A percentile compares a stretch with the other conserved stretches of the same genome.
Evolutionary conservation across 2,113 vertebrate genomes (phyloP).

Genomic region (Regulus satrapa): DNA sequence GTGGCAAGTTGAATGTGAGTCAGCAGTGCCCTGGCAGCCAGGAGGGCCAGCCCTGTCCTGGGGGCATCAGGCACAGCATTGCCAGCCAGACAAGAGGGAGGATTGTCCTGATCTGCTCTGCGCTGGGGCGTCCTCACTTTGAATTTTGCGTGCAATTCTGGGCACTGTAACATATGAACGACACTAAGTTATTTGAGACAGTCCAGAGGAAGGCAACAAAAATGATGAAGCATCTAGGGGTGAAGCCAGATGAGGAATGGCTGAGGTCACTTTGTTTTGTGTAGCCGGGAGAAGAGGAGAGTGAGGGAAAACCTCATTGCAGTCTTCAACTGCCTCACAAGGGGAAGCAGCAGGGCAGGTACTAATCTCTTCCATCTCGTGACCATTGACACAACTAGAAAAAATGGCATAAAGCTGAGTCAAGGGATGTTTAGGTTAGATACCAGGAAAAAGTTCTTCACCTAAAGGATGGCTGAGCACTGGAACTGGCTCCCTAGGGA

Average conservation of each 20-base stretch:
- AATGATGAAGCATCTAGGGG: background rate
- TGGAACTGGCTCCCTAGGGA: background rate
- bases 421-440: background rate
- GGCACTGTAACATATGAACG: background rate
- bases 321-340: background rate
- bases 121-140: accelerated
- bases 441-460: background rate
- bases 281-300: background rate
- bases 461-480: background rate
- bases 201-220: accelerated
- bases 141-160: background rate
- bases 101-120: background rate
- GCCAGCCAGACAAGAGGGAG: accelerated
- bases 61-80: background rate
- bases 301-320: background rate
- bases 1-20: accelerated
- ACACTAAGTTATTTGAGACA: background rate
- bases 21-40: background rate
- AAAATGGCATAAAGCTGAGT: background rate
- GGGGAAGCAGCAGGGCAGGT: accelerated
- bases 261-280: background rate
- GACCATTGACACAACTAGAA: background rate
- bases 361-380: background rate
- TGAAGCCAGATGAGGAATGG: background rate
- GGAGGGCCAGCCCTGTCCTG: accelerated